Conservation (phyloP, 2,113 vertebrate species). For the Gallinago jamesoni region DNA sequence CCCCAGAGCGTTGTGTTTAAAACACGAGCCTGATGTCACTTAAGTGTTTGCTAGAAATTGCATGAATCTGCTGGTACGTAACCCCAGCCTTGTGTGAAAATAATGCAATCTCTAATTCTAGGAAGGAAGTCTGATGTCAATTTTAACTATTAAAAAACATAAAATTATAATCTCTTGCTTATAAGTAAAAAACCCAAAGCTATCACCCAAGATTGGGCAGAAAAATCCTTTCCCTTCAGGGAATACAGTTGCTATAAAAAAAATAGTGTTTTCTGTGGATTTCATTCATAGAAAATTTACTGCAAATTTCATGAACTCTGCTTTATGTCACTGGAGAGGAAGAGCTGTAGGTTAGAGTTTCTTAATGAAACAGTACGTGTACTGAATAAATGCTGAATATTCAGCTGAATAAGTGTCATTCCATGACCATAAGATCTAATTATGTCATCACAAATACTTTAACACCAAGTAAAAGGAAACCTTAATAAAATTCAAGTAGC, state of each 20-base stretch:
- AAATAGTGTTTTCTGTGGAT: background rate
- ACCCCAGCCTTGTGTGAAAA: background rate
- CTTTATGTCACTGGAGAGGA: background rate
- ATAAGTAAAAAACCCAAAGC: background rate
- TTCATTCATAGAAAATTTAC: conserved; percentile 3
- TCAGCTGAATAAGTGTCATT: conserved; percentile 29
- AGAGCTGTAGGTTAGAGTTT: background rate
- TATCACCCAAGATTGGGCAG: background rate
- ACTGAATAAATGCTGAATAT: conserved; percentile 24
- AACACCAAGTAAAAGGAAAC: conserved; percentile 30
- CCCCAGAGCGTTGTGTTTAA: background rate
- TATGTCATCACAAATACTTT: conserved; percentile 49
- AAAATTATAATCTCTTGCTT: background rate
- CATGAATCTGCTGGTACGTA: background rate
- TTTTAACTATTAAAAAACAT: background rate
- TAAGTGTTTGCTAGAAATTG: background rate
- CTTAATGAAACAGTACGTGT: background rate
- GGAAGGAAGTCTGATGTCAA: background rate
- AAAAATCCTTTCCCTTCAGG: background rate
- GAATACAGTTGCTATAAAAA: background rate
- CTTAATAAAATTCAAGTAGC: conserved; percentile 7
- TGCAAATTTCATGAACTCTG: background rate
- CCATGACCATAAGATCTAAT: background rate
- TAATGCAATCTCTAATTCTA: background rate
- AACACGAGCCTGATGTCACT: background rate